phyloP scores from a whole-genome alignment of 2,797 vertebrate genomes.

The Intellagama lesueurii region DNA sequence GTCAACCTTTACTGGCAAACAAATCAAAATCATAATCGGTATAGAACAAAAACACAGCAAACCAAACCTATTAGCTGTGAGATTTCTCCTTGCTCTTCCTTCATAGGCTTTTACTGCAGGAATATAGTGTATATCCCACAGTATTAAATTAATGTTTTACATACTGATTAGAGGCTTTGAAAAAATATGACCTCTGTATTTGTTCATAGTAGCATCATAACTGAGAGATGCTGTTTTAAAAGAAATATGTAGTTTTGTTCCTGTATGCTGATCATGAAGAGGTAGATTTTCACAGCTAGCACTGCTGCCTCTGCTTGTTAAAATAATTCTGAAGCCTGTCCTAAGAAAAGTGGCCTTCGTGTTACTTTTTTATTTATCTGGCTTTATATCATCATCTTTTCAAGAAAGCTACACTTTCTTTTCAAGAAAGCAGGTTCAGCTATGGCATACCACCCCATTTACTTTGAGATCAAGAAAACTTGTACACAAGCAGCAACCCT shows the following conservation, averaged over 20 bases:
- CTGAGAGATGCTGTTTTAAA: constrained; percentile 19
- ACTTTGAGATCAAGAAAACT: constrained; percentile 19
- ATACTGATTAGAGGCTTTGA: constrained; percentile 51
- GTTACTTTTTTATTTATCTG: constrained; percentile 6
- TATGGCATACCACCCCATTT: constrained; percentile 6
- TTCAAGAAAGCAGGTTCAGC: constrained; percentile 10
- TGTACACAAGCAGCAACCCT: not conserved
- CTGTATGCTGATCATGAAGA: constrained; percentile 35
- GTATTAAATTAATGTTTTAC: constrained; percentile 58
- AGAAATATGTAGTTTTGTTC: constrained; percentile 16
- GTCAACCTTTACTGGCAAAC: constrained; percentile 15
- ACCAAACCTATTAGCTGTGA: constrained; percentile 1
- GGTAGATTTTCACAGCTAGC: not conserved
- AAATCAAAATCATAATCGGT: not conserved
- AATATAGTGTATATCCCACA: constrained; percentile 37
- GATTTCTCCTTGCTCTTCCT: constrained; percentile 32
- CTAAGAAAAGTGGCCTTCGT: constrained; percentile 7
- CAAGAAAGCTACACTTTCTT: constrained; percentile 2
- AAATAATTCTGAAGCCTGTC: not conserved
- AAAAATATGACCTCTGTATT: constrained; percentile 61
- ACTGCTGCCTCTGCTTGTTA: constrained; percentile 3
- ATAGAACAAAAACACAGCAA: not conserved
- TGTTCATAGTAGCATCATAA: constrained; percentile 41
- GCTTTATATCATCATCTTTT: not conserved
- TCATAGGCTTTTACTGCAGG: constrained; percentile 48